phyloP scores from a whole-genome alignment of 2,113 vertebrate species.

The Odobenus rosmarus region DNA sequence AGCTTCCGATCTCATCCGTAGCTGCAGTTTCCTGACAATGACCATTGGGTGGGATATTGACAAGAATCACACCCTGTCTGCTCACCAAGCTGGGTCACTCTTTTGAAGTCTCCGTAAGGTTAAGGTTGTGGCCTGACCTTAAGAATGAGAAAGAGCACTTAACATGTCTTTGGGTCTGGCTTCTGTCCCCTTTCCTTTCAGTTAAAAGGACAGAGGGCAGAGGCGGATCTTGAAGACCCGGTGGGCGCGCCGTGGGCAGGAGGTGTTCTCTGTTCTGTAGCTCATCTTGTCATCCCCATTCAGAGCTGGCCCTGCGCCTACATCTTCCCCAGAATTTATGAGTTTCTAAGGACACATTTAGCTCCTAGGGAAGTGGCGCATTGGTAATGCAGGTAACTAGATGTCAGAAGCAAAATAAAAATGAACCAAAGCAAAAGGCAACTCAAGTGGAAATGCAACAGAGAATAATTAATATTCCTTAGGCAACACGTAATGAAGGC shows the following conservation, averaged over 20 bases:
- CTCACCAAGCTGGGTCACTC: fast-evolving
- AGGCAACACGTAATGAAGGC: not conserved
- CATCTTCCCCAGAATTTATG: not conserved
- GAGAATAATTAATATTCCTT: constrained; percentile 44
- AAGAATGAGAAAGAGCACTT: not conserved
- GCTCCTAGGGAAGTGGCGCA: not conserved
- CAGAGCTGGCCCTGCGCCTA: not conserved
- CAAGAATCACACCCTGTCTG: not conserved
- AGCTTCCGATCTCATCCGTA: not conserved
- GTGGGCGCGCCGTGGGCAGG: no score
- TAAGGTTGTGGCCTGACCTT: not conserved
- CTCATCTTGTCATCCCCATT: no score
- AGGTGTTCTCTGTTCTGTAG: not conserved
- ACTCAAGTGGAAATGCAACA: not conserved
- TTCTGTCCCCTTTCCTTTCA: not conserved
- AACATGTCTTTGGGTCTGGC: not conserved
- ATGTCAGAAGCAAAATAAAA: not conserved
- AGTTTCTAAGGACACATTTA: not conserved
- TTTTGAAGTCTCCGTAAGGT: not conserved
- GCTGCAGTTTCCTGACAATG: not conserved
- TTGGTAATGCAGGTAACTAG: not conserved
- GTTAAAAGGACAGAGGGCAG: not conserved
- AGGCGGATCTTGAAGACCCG: not conserved
- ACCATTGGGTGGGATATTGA: no score
- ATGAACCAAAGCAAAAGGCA: not conserved